Evolutionary conservation across 2,888 invertebrate genomes (phyloP), one percentile per base, ranked within the genome.

Genomic region (Physocephala rufipes): DNA sequence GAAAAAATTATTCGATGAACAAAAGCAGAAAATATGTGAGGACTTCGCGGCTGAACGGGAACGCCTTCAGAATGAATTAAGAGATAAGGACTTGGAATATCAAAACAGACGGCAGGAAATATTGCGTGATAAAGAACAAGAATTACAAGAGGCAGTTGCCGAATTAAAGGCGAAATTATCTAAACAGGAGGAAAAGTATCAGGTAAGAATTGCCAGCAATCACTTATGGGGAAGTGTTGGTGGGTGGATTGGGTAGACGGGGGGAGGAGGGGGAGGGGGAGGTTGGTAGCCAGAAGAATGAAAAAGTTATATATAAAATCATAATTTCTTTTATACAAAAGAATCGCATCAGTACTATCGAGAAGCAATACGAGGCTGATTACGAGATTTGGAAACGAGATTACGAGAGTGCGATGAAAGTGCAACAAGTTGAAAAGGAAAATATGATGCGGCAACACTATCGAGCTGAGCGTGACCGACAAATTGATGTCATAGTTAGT

Each of bases 401-500:
- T 76, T 90, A 89, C 77, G 88, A 87, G 75, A 86, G 82, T 72
- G 79, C 82, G 26, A 79, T 81, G 61, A 86, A 86, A 71, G 76
- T 88, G 36, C 82, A 89, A 13, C 85, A 93, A 67, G 89, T 89
- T 70, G 90, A 91, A 81, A 91, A 89, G 79, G 92, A 93, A 84
- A 87, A 88, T 70, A 88, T 89, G 77, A 90, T 95, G 78, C 84
- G 90, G 1, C 91, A 92, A 36, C 90, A 92, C 76, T 91, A 90
- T 81, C 90, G 91, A 81, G 88, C 88, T 65, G 94, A 95, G 81
- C 86, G 94, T 71, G 95, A 95, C 84, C 90, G 88, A 62, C 94
- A 94, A 86, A 93, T 94, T 68, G 94, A 95, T 74, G 82, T 81
- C 15, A 82, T 86, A 64, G 85, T 86, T 16, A 80, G 81, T 21